Percentiles rank a stretch among this genome's conserved stretches.
Evolutionary conservation across 2,113 vertebrate genomes (phyloP).

Genomic region (Egretta garzetta): DNA sequence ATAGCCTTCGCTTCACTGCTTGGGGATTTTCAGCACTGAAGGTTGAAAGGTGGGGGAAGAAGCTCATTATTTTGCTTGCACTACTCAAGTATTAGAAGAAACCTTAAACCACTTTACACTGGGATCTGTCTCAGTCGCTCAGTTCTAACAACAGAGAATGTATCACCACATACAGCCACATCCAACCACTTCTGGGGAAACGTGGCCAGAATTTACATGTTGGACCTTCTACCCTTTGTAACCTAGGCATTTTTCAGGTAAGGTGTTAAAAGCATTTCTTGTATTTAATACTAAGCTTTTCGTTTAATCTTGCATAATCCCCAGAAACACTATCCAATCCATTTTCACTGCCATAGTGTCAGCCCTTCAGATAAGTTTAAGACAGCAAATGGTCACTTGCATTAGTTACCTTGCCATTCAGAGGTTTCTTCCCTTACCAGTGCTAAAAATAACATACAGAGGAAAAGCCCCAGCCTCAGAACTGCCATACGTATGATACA

Average conservation of each 20-base stretch:
- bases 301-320: background rate
- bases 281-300: background rate
- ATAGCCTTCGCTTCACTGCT: background rate
- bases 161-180: background rate
- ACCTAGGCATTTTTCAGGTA: background rate
- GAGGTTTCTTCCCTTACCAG: background rate
- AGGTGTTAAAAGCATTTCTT: background rate
- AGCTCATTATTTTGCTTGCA: conserved; percentile 15
- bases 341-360: background rate
- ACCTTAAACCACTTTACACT: conserved; percentile 31
- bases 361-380: background rate
- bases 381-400: background rate
- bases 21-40: conserved; percentile 11
- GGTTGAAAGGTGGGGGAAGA: background rate
- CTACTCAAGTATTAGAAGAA: background rate
- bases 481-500: background rate
- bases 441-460: conserved; percentile 35
- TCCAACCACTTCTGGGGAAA: background rate
- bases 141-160: background rate
- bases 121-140: background rate
- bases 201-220: background rate
- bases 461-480: conserved; percentile 46
- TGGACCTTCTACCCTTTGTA: background rate
- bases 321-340: background rate
- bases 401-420: background rate